Base-by-base conservation (phyloP, 2,888 invertebrate genomes). In the Metacarcinus magister region DNA sequence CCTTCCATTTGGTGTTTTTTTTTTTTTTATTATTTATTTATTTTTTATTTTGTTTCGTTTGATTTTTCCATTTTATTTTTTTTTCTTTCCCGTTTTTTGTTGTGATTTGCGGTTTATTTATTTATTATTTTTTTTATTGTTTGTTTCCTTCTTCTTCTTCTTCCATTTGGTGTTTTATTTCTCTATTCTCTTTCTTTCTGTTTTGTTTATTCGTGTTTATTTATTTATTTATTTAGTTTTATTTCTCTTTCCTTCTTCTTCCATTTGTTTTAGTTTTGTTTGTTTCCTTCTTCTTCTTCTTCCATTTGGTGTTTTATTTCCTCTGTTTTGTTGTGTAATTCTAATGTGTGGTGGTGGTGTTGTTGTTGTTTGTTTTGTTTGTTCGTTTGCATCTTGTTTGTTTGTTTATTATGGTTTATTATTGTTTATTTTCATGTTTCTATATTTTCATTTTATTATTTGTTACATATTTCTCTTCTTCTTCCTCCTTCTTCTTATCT, bases 201-300 rank as follows among this genome's bases (percentile, higher is more conserved):
- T 60, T 32, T 94, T 16, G 48, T 60, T 82, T 43, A 82, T 94
- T 75, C 32, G 19, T 94, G 13, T 75, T 94, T 60, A 23, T 93
- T 54, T 93, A 19, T 44, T 46, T 46, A 92, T 48, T 92, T 23
- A 23, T 92, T 3, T 48, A 28, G 28, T 44, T 92, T 19, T 44
- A 43, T 19, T 1, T 92, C 19, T 48, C 46, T 44, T 48, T 92
- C 0, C n/a, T 46, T 44, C 32, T 46, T 3, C 7, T 92, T 44
- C 43, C 13, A 92, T 92, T 92, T n/a, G 39, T 92, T n/a, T 92
- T 92, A 92, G 39, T 92, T 7, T 92, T 44, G 19, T 92, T 44
- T 13, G 32, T 92, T 23, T 44, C 1, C 13, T 92, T 44, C 13
- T 92, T 92, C 13, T 92, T 92, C 13, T 92, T 92, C 13, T 44